phyloP scores from a whole-genome alignment of 2,797 vertebrate genomes.

The Bucorvus abyssinicus region DNA sequence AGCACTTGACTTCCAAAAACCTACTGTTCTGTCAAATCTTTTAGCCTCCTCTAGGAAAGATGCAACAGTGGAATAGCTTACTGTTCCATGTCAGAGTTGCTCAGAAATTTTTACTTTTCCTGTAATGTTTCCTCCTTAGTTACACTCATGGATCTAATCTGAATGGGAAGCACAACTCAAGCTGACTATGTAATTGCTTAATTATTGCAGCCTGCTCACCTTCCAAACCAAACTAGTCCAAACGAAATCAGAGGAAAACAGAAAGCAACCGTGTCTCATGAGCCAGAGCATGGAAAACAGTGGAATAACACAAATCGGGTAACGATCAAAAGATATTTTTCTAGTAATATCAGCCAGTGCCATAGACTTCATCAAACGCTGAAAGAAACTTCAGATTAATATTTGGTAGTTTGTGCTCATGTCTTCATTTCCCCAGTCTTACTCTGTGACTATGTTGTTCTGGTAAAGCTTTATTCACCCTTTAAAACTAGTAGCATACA shows the following conservation, averaged over 20 bases:
- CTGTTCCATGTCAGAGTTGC: neutral
- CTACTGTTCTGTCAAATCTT: neutral
- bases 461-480: neutral
- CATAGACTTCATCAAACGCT: neutral
- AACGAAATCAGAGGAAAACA: slow-evolving; percentile 16
- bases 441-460: neutral
- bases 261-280: neutral
- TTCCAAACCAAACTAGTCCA: slow-evolving; percentile 11
- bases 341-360: neutral
- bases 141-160: neutral
- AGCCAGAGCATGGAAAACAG: neutral
- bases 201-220: slow-evolving; percentile 20
- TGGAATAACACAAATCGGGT: neutral
- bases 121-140: neutral
- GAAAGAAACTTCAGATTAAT: neutral
- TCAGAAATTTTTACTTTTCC: neutral
- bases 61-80: neutral
- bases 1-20: neutral
- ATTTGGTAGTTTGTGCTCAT: neutral
- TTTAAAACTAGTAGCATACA: neutral
- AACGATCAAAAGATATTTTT: neutral
- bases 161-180: neutral
- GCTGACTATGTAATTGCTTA: neutral
- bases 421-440: neutral
- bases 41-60: neutral